These are phyloP conservation scores for Furcula furcula DNA, from an alignment of 2,888 invertebrate species.

Conservation along the genomic window DNA sequence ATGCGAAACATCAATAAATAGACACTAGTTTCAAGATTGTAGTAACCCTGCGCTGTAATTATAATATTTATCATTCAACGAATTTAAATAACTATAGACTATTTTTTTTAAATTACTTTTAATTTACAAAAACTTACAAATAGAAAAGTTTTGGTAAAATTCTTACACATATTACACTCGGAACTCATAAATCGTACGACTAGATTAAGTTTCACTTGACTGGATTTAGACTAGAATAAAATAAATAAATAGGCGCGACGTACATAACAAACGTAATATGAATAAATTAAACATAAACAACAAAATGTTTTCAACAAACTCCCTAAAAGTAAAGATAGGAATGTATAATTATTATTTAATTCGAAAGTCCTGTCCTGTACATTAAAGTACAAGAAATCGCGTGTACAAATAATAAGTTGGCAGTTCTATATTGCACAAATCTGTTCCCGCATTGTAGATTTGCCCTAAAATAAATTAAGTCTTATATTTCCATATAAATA, in stretches of 20 bases:
- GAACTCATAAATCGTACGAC: slow-evolving; percentile 25
- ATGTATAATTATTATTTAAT: slow-evolving; percentile 36
- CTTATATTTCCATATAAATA: slow-evolving; percentile 34
- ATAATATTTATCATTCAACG: slow-evolving; percentile 33
- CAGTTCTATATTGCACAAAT: slow-evolving; percentile 47
- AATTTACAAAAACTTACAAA: slow-evolving; percentile 47
- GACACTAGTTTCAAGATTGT: slow-evolving; percentile 25
- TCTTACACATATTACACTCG: slow-evolving; percentile 25
- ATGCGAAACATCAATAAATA: slow-evolving; percentile 37
- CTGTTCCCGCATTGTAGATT: slow-evolving; percentile 29
- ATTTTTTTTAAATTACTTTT: slow-evolving; percentile 39
- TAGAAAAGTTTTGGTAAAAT: slow-evolving; percentile 29
- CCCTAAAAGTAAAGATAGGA: slow-evolving; percentile 44
- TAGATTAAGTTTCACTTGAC: slow-evolving; percentile 45
- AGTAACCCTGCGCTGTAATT: slow-evolving; percentile 48
- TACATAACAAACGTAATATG: slow-evolving; percentile 39
- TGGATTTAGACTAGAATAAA: slow-evolving; percentile 50
- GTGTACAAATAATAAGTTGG: slow-evolving; percentile 28
- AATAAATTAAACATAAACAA: slow-evolving; percentile 49
- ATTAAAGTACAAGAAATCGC: slow-evolving; percentile 11
- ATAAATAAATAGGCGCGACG: slow-evolving; percentile 33
- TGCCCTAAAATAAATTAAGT: slow-evolving; percentile 40
- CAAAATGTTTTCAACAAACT: slow-evolving; percentile 42
- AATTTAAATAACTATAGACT: slow-evolving; percentile 42
- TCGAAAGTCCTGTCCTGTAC: slow-evolving; percentile 11